These are phyloP conservation scores for Rhopilema esculentum DNA, from an alignment of 30 jellyfish, hydroid and myxozoan species.

Conservation along the genomic window DNA sequence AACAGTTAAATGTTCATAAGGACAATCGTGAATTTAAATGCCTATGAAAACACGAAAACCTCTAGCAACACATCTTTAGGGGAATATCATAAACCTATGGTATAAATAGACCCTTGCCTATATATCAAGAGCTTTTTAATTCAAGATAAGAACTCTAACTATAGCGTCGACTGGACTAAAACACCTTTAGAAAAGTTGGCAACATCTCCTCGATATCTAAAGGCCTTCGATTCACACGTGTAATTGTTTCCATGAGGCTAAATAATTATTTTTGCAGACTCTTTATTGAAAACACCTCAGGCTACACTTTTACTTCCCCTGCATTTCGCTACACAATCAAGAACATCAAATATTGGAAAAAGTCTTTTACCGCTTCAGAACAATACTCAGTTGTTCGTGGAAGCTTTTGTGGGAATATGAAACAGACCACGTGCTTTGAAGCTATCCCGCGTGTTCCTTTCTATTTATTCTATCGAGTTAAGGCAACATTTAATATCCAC, in stretches of 20 bases:
- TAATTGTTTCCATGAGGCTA: not conserved
- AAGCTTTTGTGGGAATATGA: not conserved
- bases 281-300: not conserved
- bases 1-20: too few species aligned
- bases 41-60: too few species aligned
- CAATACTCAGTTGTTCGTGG: not conserved
- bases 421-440: not conserved
- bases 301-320: not conserved
- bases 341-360: not conserved
- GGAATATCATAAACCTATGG: too few species aligned
- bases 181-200: constrained; percentile 29
- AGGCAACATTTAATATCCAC: not conserved
- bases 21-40: too few species aligned
- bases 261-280: not conserved
- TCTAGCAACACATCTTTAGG: too few species aligned
- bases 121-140: too few species aligned
- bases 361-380: not conserved
- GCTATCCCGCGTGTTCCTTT: not conserved
- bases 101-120: too few species aligned
- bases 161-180: too few species aligned
- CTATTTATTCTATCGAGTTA: not conserved
- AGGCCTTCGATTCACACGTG: not conserved
- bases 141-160: too few species aligned
- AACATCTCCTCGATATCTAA: not conserved
- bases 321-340: not conserved